Evolutionary conservation across 2,797 vertebrate species (phyloP).

Genomic region (Falco concolor): DNA sequence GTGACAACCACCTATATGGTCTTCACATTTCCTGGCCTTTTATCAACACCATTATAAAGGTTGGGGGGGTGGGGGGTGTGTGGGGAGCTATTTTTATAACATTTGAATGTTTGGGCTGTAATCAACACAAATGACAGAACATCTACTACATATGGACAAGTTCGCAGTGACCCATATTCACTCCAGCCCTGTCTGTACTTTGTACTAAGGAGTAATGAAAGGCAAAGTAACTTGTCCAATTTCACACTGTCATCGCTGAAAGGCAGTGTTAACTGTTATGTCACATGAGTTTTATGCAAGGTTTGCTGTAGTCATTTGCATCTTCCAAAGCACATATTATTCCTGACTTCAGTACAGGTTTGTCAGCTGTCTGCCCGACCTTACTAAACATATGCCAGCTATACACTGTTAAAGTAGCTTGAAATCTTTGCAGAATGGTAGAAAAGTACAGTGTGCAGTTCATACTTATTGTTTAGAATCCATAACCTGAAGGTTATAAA

Average conservation of each 20-base stretch:
- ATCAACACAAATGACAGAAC: slow-evolving; percentile 14
- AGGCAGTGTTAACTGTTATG: background rate
- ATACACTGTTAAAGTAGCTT: background rate
- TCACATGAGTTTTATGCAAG: background rate
- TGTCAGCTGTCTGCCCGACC: background rate
- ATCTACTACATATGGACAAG: background rate
- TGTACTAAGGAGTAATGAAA: slow-evolving; percentile 14
- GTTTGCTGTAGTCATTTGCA: slow-evolving; percentile 20
- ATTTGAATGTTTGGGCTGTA: background rate
- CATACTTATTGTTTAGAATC: slow-evolving; percentile 13
- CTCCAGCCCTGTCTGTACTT: background rate
- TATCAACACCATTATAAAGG: background rate
- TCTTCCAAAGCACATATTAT: slow-evolving; percentile 32
- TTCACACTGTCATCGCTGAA: slow-evolving; percentile 25
- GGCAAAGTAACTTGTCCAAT: background rate
- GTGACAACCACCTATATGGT: background rate
- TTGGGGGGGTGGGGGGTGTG: too few relatives aligned
- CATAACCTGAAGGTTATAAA: slow-evolving; percentile 12
- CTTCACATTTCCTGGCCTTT: background rate
- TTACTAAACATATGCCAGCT: slow-evolving; percentile 3
- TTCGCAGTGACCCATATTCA: background rate
- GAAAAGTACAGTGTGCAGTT: background rate
- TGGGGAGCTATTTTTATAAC: background rate
- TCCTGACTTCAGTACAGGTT: slow-evolving; percentile 36
- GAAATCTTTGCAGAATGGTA: background rate